phyloP scores from a whole-genome alignment of 2,888 invertebrate genomes.

The Eupithecia dodoneata region DNA sequence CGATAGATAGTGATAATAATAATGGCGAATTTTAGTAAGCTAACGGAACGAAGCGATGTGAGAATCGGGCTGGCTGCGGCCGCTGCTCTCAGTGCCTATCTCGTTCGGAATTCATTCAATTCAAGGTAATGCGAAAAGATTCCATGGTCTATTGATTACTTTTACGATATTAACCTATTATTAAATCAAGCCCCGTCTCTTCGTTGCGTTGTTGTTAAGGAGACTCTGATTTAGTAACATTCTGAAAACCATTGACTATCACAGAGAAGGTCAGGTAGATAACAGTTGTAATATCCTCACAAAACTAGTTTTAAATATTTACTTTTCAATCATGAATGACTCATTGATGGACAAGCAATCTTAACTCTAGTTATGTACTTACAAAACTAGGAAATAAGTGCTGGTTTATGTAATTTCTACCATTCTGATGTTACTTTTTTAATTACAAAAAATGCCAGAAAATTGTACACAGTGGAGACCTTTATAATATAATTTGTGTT shows the following conservation, averaged over 20 bases:
- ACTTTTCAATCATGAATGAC: neutral
- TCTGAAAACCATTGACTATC: neutral
- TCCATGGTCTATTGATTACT: constrained; percentile 22
- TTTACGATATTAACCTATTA: constrained; percentile 6
- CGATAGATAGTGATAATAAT: constrained; percentile 2
- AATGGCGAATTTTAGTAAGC: constrained; percentile 88
- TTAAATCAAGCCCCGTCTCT: neutral
- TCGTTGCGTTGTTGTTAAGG: neutral
- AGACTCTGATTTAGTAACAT: neutral
- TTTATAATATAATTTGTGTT: neutral
- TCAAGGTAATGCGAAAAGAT: constrained; percentile 69
- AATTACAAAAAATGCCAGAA: neutral
- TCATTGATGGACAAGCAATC: neutral
- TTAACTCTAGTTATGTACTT: neutral
- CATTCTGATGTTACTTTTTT: neutral
- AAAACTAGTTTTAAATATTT: constrained; percentile 7
- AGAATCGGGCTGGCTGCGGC: constrained; percentile 86
- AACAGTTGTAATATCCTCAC: neutral
- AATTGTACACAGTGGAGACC: neutral
- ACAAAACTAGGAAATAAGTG: neutral
- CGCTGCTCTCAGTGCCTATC: constrained; percentile 85
- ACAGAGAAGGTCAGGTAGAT: neutral
- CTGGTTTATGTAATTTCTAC: neutral
- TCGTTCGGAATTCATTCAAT: constrained; percentile 80
- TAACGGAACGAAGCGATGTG: constrained; percentile 87